Evolutionary conservation across 92 coral and sea anemone species (phyloP).

Genomic region (Palythoa caribaeorum): DNA sequence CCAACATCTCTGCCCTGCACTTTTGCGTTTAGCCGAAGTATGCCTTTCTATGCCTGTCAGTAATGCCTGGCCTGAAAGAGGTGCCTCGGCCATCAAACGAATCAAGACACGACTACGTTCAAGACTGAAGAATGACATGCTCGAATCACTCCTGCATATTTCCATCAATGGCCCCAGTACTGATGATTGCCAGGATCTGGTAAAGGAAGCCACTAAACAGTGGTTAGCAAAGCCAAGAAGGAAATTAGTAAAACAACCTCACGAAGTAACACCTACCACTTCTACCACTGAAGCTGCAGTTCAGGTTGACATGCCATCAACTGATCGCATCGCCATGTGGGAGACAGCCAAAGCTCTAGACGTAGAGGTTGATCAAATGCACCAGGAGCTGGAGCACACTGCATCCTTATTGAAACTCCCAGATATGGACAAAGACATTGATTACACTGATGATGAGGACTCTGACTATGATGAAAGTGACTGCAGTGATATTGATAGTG

Average conservation of each 20-base stretch:
- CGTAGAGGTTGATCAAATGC: background rate
- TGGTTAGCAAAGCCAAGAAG: conserved; percentile 23
- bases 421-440: background rate
- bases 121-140: conserved; percentile 61
- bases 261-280: background rate
- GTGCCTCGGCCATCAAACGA: conserved; percentile 46
- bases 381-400: conserved; percentile 1
- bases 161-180: conserved; percentile 54
- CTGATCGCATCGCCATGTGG: background rate
- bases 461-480: background rate
- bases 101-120: conserved; percentile 55
- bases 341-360: conserved; percentile 20
- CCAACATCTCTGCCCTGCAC: conserved; percentile 22
- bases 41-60: conserved; percentile 33
- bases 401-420: conserved; percentile 8
- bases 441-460: conserved; percentile 8
- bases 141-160: conserved; percentile 45
- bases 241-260: conserved; percentile 17
- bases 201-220: conserved; percentile 31
- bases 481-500: background rate
- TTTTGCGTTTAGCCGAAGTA: conserved; percentile 19
- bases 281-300: conserved; percentile 12
- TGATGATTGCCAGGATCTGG: conserved; percentile 2
- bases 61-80: conserved; percentile 34
- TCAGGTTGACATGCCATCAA: background rate